Percentiles rank a stretch among this genome's conserved stretches.
These are phyloP conservation scores for Etia nguti DNA, from an alignment of 2,113 vertebrate genomes.

Conservation along the genomic window DNA sequence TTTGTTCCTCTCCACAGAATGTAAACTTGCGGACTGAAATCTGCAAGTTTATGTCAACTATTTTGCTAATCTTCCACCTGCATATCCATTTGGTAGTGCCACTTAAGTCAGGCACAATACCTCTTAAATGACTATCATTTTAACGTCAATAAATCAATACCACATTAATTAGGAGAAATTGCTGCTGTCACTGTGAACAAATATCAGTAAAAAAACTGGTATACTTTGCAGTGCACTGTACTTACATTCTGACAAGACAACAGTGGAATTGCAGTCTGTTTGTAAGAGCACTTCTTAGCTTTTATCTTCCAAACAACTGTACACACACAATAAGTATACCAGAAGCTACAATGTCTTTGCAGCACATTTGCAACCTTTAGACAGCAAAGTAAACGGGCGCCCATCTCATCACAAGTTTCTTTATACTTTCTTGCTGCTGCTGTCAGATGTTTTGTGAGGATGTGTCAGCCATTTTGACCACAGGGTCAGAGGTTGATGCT, in stretches of 20 bases:
- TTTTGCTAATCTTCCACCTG: not conserved
- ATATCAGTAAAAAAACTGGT: not conserved
- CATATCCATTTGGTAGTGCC: not conserved
- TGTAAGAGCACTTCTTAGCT: not conserved
- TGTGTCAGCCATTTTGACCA: constrained; percentile 17
- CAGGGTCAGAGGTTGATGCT: constrained; percentile 24
- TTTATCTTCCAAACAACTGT: not conserved
- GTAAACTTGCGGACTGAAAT: not conserved
- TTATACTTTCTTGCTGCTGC: not conserved
- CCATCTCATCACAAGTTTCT: constrained; percentile 5
- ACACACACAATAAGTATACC: not conserved
- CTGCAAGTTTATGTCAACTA: too few relatives aligned
- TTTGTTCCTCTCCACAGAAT: not conserved
- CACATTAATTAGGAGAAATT: constrained; percentile 17
- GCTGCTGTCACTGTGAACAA: not conserved
- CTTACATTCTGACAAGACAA: not conserved
- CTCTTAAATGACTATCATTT: too few relatives aligned
- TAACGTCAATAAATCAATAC: constrained; percentile 6
- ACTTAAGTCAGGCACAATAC: too few relatives aligned
- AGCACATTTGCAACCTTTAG: not conserved
- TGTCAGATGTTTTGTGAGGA: not conserved
- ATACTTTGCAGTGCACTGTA: not conserved
- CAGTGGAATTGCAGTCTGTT: not conserved
- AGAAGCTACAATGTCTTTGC: not conserved
- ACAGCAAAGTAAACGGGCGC: not conserved